Percentiles rank a stretch among this genome's conserved stretches.
These are phyloP conservation scores for Engraulis encrasicolus DNA, from an alignment of 2,113 vertebrate species.

Conservation along the genomic window DNA sequence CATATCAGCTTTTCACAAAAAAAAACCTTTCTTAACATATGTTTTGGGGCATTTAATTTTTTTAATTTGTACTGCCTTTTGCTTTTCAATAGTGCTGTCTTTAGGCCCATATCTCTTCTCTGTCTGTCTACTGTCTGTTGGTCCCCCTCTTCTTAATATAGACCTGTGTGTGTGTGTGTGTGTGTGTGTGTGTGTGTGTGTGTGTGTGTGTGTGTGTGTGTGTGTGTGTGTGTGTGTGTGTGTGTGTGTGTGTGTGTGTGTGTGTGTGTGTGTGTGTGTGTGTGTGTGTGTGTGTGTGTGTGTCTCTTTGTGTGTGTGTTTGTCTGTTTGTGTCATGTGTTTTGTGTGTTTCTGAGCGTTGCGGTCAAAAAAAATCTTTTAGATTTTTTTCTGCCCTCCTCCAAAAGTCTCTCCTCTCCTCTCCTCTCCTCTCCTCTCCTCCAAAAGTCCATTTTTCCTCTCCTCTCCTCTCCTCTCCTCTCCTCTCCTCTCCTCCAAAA, in stretches of 20 bases:
- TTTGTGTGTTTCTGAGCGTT: slow-evolving; percentile 28
- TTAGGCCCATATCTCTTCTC: no score
- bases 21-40: no score
- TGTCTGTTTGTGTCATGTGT: not conserved
- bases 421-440: slow-evolving; percentile 42
- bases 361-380: slow-evolving; percentile 49
- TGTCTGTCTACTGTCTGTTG: no score
- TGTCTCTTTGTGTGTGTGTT: no score
- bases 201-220: not conserved
- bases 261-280: not conserved
- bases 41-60: no score
- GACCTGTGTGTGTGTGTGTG: slow-evolving; percentile 14
- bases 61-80: no score
- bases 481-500: slow-evolving; percentile 33
- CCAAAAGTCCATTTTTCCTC: no score
- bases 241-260: not conserved
- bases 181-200: not conserved
- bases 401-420: not conserved
- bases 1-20: no score
- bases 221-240: not conserved
- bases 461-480: slow-evolving; percentile 21
- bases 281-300: not conserved
- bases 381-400: slow-evolving; percentile 42
- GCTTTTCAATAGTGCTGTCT: no score
- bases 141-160: no score